These are phyloP conservation scores for Musca vetustissima DNA, from an alignment of 1,140 invertebrate genomes.

Conservation along the genomic window DNA sequence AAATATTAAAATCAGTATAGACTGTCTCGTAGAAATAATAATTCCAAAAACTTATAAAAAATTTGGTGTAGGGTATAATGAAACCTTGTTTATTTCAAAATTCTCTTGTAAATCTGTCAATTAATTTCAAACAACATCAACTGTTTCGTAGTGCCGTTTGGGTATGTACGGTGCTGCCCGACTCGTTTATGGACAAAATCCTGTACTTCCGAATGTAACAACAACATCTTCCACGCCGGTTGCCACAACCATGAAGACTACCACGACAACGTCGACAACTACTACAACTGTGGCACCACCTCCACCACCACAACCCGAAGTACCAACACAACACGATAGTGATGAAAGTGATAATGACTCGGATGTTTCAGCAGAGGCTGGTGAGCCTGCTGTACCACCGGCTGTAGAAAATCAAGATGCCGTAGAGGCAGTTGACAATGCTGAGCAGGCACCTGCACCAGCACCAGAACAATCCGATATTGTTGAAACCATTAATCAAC, in stretches of 20 bases:
- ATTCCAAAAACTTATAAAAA: too few relatives aligned
- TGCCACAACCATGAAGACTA: conserved; percentile 35
- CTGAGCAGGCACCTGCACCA: conserved; percentile 31
- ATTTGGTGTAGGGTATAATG: too few relatives aligned
- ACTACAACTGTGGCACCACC: conserved; percentile 30
- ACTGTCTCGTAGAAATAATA: too few relatives aligned
- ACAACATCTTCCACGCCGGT: conserved; percentile 38
- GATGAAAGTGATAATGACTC: conserved; percentile 6
- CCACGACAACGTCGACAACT: conserved; percentile 31
- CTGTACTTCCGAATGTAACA: conserved; percentile 47
- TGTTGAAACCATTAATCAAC: not conserved
- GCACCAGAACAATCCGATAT: conserved; percentile 28
- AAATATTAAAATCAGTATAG: too few relatives aligned
- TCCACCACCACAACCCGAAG: conserved; percentile 32
- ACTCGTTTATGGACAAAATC: conserved; percentile 53
- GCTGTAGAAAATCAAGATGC: conserved; percentile 5
- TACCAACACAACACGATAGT: conserved; percentile 9
- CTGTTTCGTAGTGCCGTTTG: conserved; percentile 10
- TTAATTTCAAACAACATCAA: conserved; percentile 39
- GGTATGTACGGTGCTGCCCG: conserved; percentile 50
- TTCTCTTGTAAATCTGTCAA: too few relatives aligned
- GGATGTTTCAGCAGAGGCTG: conserved; percentile 2
- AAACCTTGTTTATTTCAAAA: too few relatives aligned
- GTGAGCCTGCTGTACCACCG: not conserved
- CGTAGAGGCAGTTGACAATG: conserved; percentile 29